These are phyloP conservation scores for Otolemur crassicaudatus DNA, from an alignment of 2,797 vertebrate species.

Conservation along the genomic window DNA sequence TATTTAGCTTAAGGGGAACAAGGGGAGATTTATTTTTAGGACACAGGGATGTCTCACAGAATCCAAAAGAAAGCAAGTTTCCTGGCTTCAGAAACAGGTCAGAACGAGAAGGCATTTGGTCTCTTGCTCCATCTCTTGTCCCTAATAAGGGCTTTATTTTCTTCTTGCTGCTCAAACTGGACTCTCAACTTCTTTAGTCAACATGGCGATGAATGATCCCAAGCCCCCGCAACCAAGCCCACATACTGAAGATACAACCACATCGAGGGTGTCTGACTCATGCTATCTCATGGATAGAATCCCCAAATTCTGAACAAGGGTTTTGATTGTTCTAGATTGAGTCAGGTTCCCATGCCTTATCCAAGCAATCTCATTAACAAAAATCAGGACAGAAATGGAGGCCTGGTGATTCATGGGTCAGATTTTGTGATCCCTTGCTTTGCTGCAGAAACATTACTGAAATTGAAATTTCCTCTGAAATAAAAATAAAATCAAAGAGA, in stretches of 20 bases:
- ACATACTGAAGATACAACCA: neutral
- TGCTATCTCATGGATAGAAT: neutral
- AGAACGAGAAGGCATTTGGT: neutral
- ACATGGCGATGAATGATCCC: fast-evolving
- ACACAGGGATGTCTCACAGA: neutral
- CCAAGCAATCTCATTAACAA: neutral
- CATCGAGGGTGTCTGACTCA: neutral
- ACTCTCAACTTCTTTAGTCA: neutral
- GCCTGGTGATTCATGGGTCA: neutral
- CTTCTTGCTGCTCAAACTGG: neutral
- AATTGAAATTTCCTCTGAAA: neutral
- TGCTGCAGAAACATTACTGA: neutral
- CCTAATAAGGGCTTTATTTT: neutral
- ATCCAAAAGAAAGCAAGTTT: neutral
- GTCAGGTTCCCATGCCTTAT: neutral
- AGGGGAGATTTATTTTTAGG: slow-evolving; percentile 37
- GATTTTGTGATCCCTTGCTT: neutral
- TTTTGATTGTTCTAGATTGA: neutral
- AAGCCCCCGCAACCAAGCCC: neutral
- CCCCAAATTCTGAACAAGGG: neutral
- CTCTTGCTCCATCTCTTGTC: neutral
- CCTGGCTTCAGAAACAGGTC: neutral
- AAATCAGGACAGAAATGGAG: neutral
- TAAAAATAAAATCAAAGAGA: slow-evolving; percentile 1
- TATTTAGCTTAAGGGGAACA: slow-evolving; percentile 2